These are phyloP conservation scores for Pararge aegeria DNA, from an alignment of 1,140 invertebrate species.

Conservation along the genomic window DNA sequence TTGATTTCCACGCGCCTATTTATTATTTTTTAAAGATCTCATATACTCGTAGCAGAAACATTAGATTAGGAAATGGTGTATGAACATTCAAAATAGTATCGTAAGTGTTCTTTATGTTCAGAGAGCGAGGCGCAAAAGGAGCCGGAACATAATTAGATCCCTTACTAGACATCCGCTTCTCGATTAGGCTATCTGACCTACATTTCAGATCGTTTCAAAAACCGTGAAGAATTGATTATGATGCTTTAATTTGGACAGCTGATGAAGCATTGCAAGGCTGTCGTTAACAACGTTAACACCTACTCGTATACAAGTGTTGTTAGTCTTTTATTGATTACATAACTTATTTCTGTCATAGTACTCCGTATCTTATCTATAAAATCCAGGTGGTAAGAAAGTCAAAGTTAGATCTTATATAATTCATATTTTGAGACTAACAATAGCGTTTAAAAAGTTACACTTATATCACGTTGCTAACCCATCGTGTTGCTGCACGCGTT, in stretches of 20 bases:
- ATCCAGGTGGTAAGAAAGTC: background rate
- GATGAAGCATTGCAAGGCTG: conserved; percentile 21
- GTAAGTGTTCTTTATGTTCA: too few relatives aligned
- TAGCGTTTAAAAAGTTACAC: too few relatives aligned
- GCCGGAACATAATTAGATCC: background rate
- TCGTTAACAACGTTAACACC: conserved; percentile 1
- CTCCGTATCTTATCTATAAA: background rate
- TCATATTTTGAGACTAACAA: too few relatives aligned
- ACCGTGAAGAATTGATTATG: conserved; percentile 33
- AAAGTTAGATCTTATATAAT: too few relatives aligned
- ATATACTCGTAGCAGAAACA: too few relatives aligned
- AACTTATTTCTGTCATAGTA: background rate
- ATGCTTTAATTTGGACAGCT: conserved; percentile 31
- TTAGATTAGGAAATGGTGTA: too few relatives aligned
- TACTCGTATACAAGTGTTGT: conserved; percentile 3
- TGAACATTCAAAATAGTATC: too few relatives aligned
- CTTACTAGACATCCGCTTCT: background rate
- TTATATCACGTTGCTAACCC: too few relatives aligned
- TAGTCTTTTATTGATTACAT: conserved; percentile 2
- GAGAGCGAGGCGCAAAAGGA: background rate
- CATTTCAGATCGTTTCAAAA: conserved; percentile 29
- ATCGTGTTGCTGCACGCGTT: too few relatives aligned
- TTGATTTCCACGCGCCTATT: too few relatives aligned
- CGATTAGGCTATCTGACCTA: conserved; percentile 19
- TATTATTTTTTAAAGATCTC: too few relatives aligned